Conservation (phyloP, 2,888 invertebrate genomes). For the Orchestes rusci region DNA sequence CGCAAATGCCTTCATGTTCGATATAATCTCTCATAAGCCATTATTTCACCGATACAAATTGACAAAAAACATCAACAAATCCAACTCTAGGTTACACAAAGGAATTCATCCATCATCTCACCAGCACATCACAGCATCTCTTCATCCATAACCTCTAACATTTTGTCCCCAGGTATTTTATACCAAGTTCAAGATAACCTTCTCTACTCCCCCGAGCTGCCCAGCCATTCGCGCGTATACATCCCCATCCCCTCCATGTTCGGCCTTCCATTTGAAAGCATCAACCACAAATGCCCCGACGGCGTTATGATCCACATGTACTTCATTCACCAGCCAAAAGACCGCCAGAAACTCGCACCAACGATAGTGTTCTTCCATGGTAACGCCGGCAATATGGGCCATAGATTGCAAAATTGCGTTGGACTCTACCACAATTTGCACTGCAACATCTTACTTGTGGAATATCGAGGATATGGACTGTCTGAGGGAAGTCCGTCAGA, state of each 20-base stretch:
- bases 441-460: constrained; percentile 86
- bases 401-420: constrained; percentile 75
- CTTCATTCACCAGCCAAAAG: constrained; percentile 67
- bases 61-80: too few species aligned
- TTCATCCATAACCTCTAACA: too few species aligned
- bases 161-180: constrained; percentile 59
- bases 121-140: too few species aligned
- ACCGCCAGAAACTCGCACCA: constrained; percentile 61
- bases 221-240: constrained; percentile 80
- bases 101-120: too few species aligned
- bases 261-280: constrained; percentile 79
- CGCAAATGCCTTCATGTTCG: too few species aligned
- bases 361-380: constrained; percentile 91
- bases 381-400: constrained; percentile 96
- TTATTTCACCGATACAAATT: too few species aligned
- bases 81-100: too few species aligned
- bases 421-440: constrained; percentile 75
- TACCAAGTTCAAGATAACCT: constrained; percentile 82
- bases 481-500: constrained; percentile 87
- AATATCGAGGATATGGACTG: constrained; percentile 90
- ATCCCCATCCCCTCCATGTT: constrained; percentile 81
- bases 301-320: constrained; percentile 74
- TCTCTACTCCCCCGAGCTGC: constrained; percentile 84
- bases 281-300: constrained; percentile 68
- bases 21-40: too few species aligned